A percentile compares a stretch with the other conserved stretches of the same genome.
phyloP scores from a whole-genome alignment of 1,140 invertebrate species.

The Ceratosolen solmsi region DNA sequence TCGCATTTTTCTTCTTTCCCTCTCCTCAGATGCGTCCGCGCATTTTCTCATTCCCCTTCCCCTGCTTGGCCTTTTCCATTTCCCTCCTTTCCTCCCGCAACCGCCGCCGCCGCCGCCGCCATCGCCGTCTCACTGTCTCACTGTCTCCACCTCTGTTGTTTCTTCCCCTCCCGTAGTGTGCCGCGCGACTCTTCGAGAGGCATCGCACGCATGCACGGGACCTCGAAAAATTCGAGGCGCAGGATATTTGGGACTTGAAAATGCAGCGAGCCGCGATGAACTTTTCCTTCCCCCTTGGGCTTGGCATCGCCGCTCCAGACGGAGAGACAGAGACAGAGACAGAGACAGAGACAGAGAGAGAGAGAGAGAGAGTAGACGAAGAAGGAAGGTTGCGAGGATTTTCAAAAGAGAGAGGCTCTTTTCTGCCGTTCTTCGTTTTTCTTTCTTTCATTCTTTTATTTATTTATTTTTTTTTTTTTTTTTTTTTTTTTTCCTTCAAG shows the following conservation, averaged over 20 bases:
- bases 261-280: not conserved
- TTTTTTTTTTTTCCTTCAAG: not conserved
- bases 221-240: conserved; percentile 10
- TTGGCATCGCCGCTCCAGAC: not conserved
- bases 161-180: not conserved
- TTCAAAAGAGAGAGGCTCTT: conserved; percentile 1
- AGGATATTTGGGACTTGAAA: not conserved
- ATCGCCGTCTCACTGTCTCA: no score
- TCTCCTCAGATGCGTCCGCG: not conserved
- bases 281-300: not conserved
- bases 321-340: not conserved
- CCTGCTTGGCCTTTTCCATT: not conserved
- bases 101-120: not conserved
- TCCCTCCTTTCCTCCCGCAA: no score
- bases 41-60: conserved; percentile 1
- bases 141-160: not conserved
- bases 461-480: not conserved
- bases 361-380: not conserved
- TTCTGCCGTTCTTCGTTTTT: not conserved
- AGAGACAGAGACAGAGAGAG: conserved; percentile 23
- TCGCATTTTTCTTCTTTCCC: conserved; percentile 29
- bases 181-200: not conserved
- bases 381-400: conserved; percentile 24
- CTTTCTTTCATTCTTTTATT: not conserved
- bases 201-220: not conserved